Percentiles rank a stretch among this genome's conserved stretches.
Evolutionary conservation across 2,113 vertebrate genomes (phyloP).

Genomic region (Myrmecophaga tridactyla): DNA sequence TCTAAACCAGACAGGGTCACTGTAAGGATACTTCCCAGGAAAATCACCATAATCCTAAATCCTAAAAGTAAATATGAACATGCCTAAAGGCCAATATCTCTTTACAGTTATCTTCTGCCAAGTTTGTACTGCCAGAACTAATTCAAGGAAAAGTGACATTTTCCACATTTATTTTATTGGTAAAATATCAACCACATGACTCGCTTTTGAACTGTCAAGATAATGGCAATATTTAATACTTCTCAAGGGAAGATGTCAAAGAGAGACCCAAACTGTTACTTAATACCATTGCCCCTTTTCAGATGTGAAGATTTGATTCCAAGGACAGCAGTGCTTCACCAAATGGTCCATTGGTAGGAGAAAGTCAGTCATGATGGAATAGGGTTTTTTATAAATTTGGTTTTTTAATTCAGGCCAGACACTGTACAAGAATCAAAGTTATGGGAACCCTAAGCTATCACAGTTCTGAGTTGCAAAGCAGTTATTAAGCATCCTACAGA

Average conservation of each 20-base stretch:
- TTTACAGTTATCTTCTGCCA: slow-evolving; percentile 63
- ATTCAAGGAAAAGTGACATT: slow-evolving; percentile 61
- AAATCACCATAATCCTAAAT: slow-evolving; percentile 38
- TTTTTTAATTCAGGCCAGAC: background rate
- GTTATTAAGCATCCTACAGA: background rate
- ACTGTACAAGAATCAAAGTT: background rate
- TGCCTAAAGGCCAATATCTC: slow-evolving; percentile 31
- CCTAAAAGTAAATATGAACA: slow-evolving; percentile 57
- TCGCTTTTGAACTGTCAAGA: slow-evolving; percentile 46
- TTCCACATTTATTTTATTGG: slow-evolving; percentile 59
- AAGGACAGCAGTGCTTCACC: slow-evolving; percentile 29
- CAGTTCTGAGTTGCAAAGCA: background rate
- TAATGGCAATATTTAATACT: slow-evolving; percentile 38
- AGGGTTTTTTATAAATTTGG: background rate
- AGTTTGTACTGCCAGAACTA: slow-evolving; percentile 58
- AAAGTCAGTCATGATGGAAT: background rate
- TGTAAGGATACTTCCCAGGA: slow-evolving; percentile 19
- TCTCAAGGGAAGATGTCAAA: slow-evolving; percentile 40
- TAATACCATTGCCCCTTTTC: background rate
- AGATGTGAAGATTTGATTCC: slow-evolving; percentile 10
- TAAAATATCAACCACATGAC: slow-evolving; percentile 58
- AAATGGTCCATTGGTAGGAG: background rate
- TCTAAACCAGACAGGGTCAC: slow-evolving; percentile 56
- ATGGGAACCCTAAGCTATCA: background rate
- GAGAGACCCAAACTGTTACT: slow-evolving; percentile 10